These are phyloP conservation scores for Dendrocincla fuliginosa DNA, from an alignment of 2,797 vertebrate species.

Conservation along the genomic window DNA sequence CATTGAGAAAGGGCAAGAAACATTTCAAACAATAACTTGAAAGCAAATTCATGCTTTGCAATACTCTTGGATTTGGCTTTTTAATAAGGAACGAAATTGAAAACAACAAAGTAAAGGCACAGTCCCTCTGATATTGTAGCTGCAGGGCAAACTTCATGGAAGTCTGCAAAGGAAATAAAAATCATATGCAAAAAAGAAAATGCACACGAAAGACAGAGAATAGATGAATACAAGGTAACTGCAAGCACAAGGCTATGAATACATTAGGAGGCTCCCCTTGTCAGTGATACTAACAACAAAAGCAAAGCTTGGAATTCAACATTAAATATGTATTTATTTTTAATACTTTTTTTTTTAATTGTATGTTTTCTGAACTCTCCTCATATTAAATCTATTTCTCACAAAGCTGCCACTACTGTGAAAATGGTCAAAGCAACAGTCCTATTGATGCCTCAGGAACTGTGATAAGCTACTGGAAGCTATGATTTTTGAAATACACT, in stretches of 20 bases:
- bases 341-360: not conserved
- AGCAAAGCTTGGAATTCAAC: constrained; percentile 13
- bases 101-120: constrained; percentile 60
- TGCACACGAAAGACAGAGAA: not conserved
- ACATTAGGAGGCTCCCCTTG: not conserved
- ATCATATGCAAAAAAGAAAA: constrained; percentile 46
- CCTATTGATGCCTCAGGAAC: not conserved
- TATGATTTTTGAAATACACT: not conserved
- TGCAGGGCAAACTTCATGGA: constrained; percentile 59
- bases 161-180: constrained; percentile 56
- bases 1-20: not conserved
- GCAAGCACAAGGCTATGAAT: constrained; percentile 6
- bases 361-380: not conserved
- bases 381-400: not conserved
- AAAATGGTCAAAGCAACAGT: not conserved
- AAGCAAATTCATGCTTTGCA: constrained; percentile 46
- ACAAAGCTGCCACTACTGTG: not conserved
- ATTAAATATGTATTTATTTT: constrained; percentile 26
- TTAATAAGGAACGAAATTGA: constrained; percentile 66
- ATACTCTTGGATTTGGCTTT: constrained; percentile 41
- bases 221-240: constrained; percentile 14
- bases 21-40: constrained; percentile 46
- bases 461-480: not conserved
- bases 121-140: constrained; percentile 62
- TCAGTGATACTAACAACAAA: constrained; percentile 2